Percentiles rank a stretch among this genome's conserved stretches.
Conservation (phyloP, 2,113 vertebrate species). For the Nibea albiflora region DNA sequence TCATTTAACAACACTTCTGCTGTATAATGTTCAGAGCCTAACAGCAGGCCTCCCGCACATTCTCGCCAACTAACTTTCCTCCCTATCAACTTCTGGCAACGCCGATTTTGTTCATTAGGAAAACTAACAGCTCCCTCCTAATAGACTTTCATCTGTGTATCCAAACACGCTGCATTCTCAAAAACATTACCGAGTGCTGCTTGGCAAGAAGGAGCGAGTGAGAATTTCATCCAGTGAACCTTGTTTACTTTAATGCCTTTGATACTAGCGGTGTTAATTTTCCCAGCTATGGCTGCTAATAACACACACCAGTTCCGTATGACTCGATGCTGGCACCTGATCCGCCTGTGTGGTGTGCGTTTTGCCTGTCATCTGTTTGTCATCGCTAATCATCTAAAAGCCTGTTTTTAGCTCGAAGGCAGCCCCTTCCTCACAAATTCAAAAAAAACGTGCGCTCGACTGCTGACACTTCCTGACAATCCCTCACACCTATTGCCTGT, state of each 20-base stretch:
- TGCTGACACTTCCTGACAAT: background rate
- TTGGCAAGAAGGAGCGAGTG: slow-evolving; percentile 41
- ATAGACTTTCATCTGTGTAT: slow-evolving; percentile 41
- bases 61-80: slow-evolving; percentile 30
- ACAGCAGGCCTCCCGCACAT: slow-evolving; percentile 12
- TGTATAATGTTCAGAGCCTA: slow-evolving; percentile 20
- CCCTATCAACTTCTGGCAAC: slow-evolving; percentile 11
- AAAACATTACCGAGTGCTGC: slow-evolving; percentile 38
- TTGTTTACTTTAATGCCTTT: slow-evolving; percentile 52
- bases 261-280: slow-evolving; percentile 40
- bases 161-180: slow-evolving; percentile 30
- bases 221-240: slow-evolving; percentile 36
- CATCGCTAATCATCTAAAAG: slow-evolving; percentile 21
- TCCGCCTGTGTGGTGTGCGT: slow-evolving; percentile 7
- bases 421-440: background rate
- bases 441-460: background rate
- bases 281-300: slow-evolving; percentile 44
- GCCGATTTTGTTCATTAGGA: slow-evolving; percentile 43
- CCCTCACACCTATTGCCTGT: background rate
- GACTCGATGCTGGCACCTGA: slow-evolving; percentile 26
- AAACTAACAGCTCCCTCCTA: slow-evolving; percentile 39
- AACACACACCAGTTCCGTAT: slow-evolving; percentile 35
- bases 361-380: slow-evolving; percentile 13
- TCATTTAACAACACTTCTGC: slow-evolving; percentile 37
- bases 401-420: background rate